Base-by-base conservation (phyloP, 2,113 vertebrate genomes). In the Meriones unguiculatus region DNA sequence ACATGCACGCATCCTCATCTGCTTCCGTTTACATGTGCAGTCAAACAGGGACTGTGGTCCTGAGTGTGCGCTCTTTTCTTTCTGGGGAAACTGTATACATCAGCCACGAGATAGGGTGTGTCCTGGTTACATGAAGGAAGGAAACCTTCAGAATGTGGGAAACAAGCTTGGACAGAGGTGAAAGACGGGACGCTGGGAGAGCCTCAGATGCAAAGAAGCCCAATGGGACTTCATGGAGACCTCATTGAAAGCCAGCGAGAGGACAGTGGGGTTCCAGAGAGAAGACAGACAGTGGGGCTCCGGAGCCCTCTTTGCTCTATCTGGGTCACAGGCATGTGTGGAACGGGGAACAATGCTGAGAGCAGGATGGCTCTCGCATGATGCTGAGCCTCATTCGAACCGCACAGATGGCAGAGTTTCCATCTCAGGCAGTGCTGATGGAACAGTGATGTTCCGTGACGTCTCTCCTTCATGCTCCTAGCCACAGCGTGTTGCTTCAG, bases 341-440 rank as follows among this genome's bases (percentile, higher is more conserved):
- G 46, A 90, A 86, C 32, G 62, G 13, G 5, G 13, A 10, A 6
- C 28, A 20, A 59, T 7, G 70, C 75, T 38, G 80, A 78, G 69
- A 59, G 41, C 22, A 65, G 80, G n/a, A 76, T 0, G 50, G n/a
- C 4, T 52, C 65, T 91, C 93, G 22, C 65, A 52, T 70, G 88
- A 70, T 35, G 13, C 78, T 95, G 2, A 7, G 69, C 76, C 82
- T 88, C 67, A 41, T 85, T 50, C 35, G 54, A 97, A 93, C 22
- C 77, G 35, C 30, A 82, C 7, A 82, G 88, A 90, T 38, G 59
- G 82, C 96, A 95, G 93, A 41, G 25, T 85, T 97, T 96, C 93
- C 94, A 95, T 97, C 96, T 94, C 80, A 96, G 93, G 65, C 7
- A 35, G n/a, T 35, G 41, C 80, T 81, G 84, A 91, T 95, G 91